Conservation (phyloP, 2,113 vertebrate genomes). For the Sisor rabdophorus region DNA sequence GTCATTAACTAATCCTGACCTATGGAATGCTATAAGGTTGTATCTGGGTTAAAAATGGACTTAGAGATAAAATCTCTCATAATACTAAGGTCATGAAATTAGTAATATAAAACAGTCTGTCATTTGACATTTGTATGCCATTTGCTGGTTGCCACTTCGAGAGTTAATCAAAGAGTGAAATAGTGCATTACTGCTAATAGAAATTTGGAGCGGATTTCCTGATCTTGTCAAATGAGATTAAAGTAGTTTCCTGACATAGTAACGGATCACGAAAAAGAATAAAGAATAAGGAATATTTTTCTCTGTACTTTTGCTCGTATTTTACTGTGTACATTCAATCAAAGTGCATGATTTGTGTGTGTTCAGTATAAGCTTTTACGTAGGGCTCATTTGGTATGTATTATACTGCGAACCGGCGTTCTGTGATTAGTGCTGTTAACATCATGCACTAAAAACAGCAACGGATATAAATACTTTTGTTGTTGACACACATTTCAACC, state of each 20-base stretch:
- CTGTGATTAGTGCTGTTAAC: neutral
- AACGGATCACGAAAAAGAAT: neutral
- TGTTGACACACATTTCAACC: slow-evolving; percentile 42
- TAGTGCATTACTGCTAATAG: slow-evolving; percentile 59
- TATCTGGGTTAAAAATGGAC: neutral
- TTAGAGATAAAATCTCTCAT: neutral
- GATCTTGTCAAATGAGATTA: neutral
- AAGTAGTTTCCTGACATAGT: slow-evolving; percentile 3
- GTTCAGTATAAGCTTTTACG: no score
- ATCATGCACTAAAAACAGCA: neutral
- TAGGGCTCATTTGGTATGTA: neutral
- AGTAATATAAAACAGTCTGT: slow-evolving; percentile 71
- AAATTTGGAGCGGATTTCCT: slow-evolving; percentile 18
- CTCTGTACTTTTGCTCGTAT: neutral
- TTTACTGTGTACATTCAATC: neutral
- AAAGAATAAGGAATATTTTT: neutral
- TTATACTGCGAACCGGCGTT: neutral
- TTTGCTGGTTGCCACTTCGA: slow-evolving; percentile 29
- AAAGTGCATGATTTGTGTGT: neutral
- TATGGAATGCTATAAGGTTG: neutral
- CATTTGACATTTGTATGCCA: slow-evolving; percentile 59
- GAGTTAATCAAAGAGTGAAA: slow-evolving; percentile 61
- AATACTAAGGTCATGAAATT: slow-evolving; percentile 56
- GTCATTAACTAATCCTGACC: neutral
- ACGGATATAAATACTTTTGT: slow-evolving; percentile 17